Base-by-base conservation (phyloP, 2,113 vertebrate genomes). In the Mystacornis crossleyi region DNA sequence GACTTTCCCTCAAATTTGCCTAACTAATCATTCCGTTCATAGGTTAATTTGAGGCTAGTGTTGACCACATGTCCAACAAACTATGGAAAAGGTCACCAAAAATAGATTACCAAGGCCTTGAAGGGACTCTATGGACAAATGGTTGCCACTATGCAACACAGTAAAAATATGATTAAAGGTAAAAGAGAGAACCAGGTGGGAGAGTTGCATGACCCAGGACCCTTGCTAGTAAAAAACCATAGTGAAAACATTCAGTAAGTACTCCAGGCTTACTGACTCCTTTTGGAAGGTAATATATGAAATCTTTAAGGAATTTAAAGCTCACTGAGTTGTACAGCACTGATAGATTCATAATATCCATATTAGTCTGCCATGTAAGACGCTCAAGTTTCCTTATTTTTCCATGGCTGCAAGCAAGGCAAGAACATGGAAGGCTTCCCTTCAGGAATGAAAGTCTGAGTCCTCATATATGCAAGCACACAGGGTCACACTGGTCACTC, bases 1-100 rank as follows among this genome's bases (percentile, higher is more conserved):
- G 58, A 65, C 71, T 92, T 93, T 78, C 67, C 42, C 64, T 80
- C 80, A 81, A 28, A 92, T 93, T 86, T 95, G 26, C 71, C 60
- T 86, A 95, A 96, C 83, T 86, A 93, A 90, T 77, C 75, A 83
- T 77, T 93, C 80, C n/a, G 26, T 93, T 88, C 24, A 1, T 17
- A 90, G 75, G 50, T 83, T 88, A 90, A 83, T 83, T 60, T 1
- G 12, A 81, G 50, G 55, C 20, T 33, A 45, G 33, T 3, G 50
- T 31, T 93, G 89, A 90, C 83, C 75, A 83, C 60, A 66, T 92
- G 47, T 90, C 50, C 71, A 89, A 28, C 74, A 90, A 94, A 90
- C 45, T 66, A 60, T 70, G 38, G 60, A 71, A 83, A 95, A 95
- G 54, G 86, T 90, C 82, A 89, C 42, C 67, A 95, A 64, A 83